Evolutionary conservation across 2,888 invertebrate species (phyloP).

Genomic region (Nezara viridula): DNA sequence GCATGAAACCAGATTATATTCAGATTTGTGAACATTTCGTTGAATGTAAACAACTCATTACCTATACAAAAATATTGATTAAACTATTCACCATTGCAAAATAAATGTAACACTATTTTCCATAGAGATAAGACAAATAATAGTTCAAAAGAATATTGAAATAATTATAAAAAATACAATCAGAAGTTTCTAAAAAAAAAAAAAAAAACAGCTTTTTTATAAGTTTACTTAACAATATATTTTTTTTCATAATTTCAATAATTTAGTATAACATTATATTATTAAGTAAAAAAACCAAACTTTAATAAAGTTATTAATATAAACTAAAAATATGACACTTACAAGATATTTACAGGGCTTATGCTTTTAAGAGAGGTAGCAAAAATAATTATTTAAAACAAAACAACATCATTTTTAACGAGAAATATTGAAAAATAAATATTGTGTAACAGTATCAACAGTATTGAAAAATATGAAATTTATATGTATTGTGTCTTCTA

Average conservation of each 20-base stretch:
- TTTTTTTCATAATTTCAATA: neutral
- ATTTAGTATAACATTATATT: neutral
- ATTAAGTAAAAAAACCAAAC: neutral
- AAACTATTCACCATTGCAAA: neutral
- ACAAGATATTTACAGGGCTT: neutral
- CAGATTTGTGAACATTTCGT: neutral
- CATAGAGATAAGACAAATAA: neutral
- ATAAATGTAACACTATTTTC: neutral
- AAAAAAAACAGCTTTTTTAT: neutral
- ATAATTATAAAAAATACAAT: neutral
- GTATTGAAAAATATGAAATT: conserved; percentile 39
- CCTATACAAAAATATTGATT: neutral
- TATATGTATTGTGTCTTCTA: conserved; percentile 5
- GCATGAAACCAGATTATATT: neutral
- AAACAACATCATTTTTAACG: neutral
- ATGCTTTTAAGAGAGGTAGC: neutral
- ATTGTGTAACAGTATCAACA: neutral
- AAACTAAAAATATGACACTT: neutral
- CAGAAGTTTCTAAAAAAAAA: neutral
- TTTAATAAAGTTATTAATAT: neutral
- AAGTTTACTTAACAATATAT: neutral
- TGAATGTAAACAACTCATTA: neutral
- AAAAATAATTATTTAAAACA: conserved; percentile 13
- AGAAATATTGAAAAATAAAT: conserved; percentile 13
- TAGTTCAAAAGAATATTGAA: neutral